Percentiles rank a stretch among this genome's conserved stretches.
Conservation (phyloP, 2,797 vertebrate species). For the Molossus molossus region DNA sequence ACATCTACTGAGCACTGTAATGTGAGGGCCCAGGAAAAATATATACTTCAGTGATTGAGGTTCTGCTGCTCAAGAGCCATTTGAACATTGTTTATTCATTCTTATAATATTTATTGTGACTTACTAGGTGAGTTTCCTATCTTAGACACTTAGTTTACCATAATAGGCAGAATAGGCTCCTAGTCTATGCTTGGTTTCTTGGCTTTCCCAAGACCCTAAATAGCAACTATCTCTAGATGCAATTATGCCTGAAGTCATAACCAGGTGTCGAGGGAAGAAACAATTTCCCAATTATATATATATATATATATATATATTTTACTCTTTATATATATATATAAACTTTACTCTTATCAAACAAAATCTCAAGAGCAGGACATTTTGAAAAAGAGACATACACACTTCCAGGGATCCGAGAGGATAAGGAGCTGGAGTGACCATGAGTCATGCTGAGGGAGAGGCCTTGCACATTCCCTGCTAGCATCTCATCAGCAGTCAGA, state of each 20-base stretch:
- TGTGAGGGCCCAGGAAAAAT: neutral
- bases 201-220: neutral
- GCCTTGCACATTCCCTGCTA: neutral
- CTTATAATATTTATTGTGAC: neutral
- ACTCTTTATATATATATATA: neutral
- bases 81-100: neutral
- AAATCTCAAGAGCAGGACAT: neutral
- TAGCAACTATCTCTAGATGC: neutral
- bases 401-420: neutral
- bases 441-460: neutral
- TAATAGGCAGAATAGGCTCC: neutral
- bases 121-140: neutral
- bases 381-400: constrained; percentile 38
- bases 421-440: neutral
- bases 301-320: no score
- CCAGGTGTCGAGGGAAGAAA: neutral
- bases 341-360: neutral
- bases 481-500: neutral
- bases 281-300: constrained; percentile 21
- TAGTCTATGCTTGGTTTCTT: neutral
- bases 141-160: neutral
- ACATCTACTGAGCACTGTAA: neutral
- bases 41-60: neutral
- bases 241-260: neutral
- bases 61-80: neutral